Evolutionary conservation across 1,140 invertebrate species (phyloP), one percentile per base, ranked within the genome.

Genomic region (Cyrtorhinus lividipennis): DNA sequence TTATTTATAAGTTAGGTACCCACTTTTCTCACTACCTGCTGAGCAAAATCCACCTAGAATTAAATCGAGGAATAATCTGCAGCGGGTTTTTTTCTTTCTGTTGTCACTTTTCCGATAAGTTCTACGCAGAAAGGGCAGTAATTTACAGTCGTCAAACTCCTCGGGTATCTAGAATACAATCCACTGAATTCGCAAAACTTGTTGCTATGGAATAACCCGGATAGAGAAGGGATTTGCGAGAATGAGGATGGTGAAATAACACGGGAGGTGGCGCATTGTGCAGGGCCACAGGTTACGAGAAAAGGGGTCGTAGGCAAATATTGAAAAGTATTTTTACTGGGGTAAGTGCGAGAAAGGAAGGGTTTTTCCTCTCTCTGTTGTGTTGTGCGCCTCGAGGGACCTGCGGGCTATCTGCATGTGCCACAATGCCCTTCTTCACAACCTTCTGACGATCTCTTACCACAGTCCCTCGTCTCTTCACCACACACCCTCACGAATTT

Each of bases 371-470:
- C 15, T 38, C 30, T 5, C 30, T 15, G 30, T 38, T 38, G 30
- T 38, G n/a, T n/a, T n/a, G 30, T 8, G 30, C 10, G 48, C 48
- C 48, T 53, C 48, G 48, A 53, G 48, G 48, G 48, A 53, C 48
- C 48, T 53, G 48, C 48, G 48, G 48, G 48, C 48, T 53, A 53
- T 53, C 48, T 53, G 18, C 48, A 53, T 53, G 48, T 53, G 48
- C 48, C 48, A 53, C 48, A 53, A 53, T 53, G 20, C 48, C 18
- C 48, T 53, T 20, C 48, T 53, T 53, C 48, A 10, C 38, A 44
- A n/a, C 20, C 48, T 8, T 20, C 48, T 22, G 8, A 53, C 48
- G 48, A 53, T 53, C 48, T 53, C 48, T 53, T 20, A 20, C 48
- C 8, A 20, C 48, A 15, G 10, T 12, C 8, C 48, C 38, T 44